A percentile compares a stretch with the other conserved stretches of the same genome.
These are phyloP conservation scores for Anorthoa munda DNA, from an alignment of 2,888 invertebrate genomes.

Conservation along the genomic window DNA sequence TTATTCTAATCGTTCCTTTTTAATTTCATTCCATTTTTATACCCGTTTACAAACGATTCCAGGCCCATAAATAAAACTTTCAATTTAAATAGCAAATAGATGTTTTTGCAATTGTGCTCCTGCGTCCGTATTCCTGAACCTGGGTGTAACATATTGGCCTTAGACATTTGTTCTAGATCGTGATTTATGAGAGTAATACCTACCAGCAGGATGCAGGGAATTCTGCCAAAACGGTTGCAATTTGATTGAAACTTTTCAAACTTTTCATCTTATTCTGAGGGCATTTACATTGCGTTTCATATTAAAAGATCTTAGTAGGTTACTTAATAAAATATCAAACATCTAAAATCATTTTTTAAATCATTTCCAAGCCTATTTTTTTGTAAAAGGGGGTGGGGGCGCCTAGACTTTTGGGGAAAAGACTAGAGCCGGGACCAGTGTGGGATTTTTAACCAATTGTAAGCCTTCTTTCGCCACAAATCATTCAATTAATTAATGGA, in stretches of 20 bases:
- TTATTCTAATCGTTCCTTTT: too few relatives aligned
- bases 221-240: slow-evolving; percentile 33
- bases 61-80: neutral
- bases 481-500: too few relatives aligned
- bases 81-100: neutral
- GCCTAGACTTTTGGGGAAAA: too few relatives aligned
- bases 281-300: neutral
- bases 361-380: too few relatives aligned
- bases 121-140: neutral
- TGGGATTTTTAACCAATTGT: too few relatives aligned
- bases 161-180: slow-evolving; percentile 32
- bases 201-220: slow-evolving; percentile 29
- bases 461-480: too few relatives aligned
- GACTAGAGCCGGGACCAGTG: too few relatives aligned
- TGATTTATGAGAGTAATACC: slow-evolving; percentile 46
- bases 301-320: too few relatives aligned
- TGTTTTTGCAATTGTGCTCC: slow-evolving; percentile 5
- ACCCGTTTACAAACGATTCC: neutral
- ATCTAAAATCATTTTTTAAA: too few relatives aligned
- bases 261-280: neutral
- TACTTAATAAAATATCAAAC: too few relatives aligned
- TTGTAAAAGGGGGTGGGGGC: too few relatives aligned
- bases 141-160: slow-evolving; percentile 7
- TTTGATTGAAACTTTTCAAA: slow-evolving; percentile 27
- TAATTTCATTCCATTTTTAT: neutral